Evolutionary conservation across 2,888 invertebrate genomes (phyloP).

Genomic region (Cancer borealis): DNA sequence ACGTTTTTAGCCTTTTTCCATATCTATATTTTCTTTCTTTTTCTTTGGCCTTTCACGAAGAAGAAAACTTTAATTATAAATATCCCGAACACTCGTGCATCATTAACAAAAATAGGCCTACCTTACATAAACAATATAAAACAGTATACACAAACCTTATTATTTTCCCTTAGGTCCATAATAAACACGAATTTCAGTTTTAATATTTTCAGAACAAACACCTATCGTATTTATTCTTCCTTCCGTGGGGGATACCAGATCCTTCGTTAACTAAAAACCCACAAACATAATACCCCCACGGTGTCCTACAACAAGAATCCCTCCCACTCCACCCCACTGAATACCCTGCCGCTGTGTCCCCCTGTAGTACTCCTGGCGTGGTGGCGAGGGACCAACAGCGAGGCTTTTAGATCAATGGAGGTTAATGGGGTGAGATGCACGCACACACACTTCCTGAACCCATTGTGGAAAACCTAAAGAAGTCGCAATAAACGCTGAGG

Average conservation of each 20-base stretch:
- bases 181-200: not conserved
- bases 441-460: conserved; percentile 14
- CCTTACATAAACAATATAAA: conserved; percentile 5
- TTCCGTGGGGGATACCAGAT: not conserved
- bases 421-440: not conserved
- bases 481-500: not conserved
- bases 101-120: not conserved
- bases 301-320: not conserved
- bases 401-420: not conserved
- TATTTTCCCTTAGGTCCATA: not conserved
- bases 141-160: not conserved
- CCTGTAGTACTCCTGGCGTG: not conserved
- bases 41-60: not conserved
- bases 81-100: not conserved
- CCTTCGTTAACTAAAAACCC: conserved; percentile 13
- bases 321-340: not conserved
- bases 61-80: not conserved
- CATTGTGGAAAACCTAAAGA: not conserved
- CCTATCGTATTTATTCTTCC: not conserved
- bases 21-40: not conserved
- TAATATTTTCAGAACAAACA: conserved; percentile 26
- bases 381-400: not conserved
- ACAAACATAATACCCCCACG: not conserved
- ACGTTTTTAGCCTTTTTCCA: not conserved
- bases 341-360: not conserved